A percentile compares a stretch with the other conserved stretches of the same genome.
Conservation (phyloP, 2,113 vertebrate species). For the Macrotus californicus region DNA sequence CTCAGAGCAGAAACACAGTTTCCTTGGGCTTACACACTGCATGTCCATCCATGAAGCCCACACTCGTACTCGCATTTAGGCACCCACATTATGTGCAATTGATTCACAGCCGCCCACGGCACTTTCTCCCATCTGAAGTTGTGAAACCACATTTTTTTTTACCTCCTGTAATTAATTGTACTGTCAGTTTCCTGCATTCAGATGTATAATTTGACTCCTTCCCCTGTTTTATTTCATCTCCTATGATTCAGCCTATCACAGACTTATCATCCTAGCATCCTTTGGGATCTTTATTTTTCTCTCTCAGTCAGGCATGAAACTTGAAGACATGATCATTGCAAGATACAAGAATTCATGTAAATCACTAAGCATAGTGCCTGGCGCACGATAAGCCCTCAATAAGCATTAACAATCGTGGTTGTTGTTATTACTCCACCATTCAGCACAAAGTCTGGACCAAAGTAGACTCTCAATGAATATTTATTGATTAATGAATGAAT, state of each 20-base stretch:
- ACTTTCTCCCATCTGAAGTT: neutral
- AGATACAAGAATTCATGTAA: neutral
- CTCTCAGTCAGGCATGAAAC: neutral
- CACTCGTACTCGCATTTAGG: neutral
- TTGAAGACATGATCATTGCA: neutral
- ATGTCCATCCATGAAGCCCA: neutral
- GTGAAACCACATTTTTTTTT: neutral
- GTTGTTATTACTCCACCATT: neutral
- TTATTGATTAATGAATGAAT: neutral
- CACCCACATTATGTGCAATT: neutral
- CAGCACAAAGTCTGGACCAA: neutral
- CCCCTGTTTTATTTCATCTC: neutral
- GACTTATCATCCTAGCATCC: neutral
- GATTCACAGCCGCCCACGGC: neutral
- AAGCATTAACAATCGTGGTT: neutral
- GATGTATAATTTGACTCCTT: neutral
- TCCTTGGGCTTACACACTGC: neutral
- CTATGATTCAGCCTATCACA: neutral
- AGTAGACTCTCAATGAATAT: neutral
- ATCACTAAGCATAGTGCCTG: neutral
- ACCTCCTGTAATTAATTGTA: neutral
- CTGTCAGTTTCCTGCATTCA: neutral
- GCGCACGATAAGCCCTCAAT: neutral
- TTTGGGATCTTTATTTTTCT: conserved; percentile 26
- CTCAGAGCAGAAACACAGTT: neutral